Base-by-base conservation (phyloP, 2,888 invertebrate genomes). In the Hipparchia sbordonii region DNA sequence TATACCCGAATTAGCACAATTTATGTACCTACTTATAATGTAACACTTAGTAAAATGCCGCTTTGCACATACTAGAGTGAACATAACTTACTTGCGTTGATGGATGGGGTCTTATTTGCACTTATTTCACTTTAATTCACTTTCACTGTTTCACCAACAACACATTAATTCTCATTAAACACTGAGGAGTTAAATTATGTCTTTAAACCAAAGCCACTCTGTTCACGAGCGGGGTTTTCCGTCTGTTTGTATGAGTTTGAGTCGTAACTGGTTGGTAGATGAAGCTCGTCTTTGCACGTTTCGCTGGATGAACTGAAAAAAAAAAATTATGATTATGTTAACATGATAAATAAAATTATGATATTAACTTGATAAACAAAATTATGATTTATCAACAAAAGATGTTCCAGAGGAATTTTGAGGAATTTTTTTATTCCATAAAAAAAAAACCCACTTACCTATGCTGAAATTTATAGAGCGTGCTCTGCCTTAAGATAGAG, bases 171-270 rank as follows among this genome's bases (percentile, higher is more conserved):
- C 12, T 52, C 52, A 7, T 65, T 52, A 10, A 63, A 51, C 65
- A 65, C 65, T 12, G 39, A 45, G 45, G n/a, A 10, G 48, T 51
- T 51, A 23, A 0, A 48, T n/a, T 56, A 13, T 48, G 8, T 68
- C 33, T 39, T 76, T 74, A 78, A 45, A 77, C 77, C 60, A 77
- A 82, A 46, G 93, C 92, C 52, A 93, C 89, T 83, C 92, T 78
- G 86, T 95, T 95, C 72, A 95, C 95, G 79, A 95, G 92, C 70
- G 95, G 95, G 81, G 95, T 95, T 90, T 95, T 95, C 79, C 95
- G 93, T 79, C 95, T 90, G 85, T 94, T 95, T 8, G 95, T 94
- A 83, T 92, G 95, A 2, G 92, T 81, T 69, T 89, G 89, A n/a
- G 91, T 79, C 77, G 89, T 79, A 82, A 94, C 84, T 1, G 92